A percentile compares a stretch with the other conserved stretches of the same genome.
Conservation (phyloP, 2,797 vertebrate genomes). For the Rhyacichthys aspro region DNA sequence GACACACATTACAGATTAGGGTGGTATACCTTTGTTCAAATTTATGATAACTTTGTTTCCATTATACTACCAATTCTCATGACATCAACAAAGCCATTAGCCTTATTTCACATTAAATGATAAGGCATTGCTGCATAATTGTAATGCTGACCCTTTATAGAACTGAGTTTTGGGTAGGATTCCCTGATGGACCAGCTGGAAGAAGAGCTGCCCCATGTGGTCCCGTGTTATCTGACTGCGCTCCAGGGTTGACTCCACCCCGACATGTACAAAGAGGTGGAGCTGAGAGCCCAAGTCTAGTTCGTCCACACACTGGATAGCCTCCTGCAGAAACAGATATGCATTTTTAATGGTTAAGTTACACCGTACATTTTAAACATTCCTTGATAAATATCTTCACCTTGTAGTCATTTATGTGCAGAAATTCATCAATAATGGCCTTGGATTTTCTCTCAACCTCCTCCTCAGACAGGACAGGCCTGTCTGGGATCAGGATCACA, state of each 20-base stretch:
- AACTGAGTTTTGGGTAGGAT: conserved; percentile 89
- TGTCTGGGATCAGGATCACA: conserved; percentile 74
- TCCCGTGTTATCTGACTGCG: conserved; percentile 95
- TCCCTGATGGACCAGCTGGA: conserved; percentile 88
- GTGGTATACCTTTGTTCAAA: too few relatives aligned
- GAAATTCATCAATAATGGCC: conserved; percentile 96
- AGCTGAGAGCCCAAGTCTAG: conserved; percentile 83
- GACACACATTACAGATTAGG: background rate
- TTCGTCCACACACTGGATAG: conserved; percentile 94
- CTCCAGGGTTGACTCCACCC: conserved; percentile 95
- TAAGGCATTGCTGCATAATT: background rate
- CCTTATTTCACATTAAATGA: too few relatives aligned
- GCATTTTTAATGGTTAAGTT: too few relatives aligned
- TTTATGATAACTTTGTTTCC: too few relatives aligned
- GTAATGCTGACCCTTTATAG: conserved; percentile 87
- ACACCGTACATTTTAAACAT: background rate
- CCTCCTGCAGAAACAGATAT: conserved; percentile 82
- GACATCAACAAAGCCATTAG: too few relatives aligned
- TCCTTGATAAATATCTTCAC: conserved; percentile 65
- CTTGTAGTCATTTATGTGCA: conserved; percentile 98
- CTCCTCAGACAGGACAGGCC: conserved; percentile 84
- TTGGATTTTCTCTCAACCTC: conserved; percentile 92
- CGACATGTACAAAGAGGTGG: conserved; percentile 88
- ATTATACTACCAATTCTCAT: too few relatives aligned
- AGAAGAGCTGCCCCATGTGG: conserved; percentile 93